Evolutionary conservation across 2,797 vertebrate species (phyloP).

Genomic region (Catamblyrhynchus diadema): DNA sequence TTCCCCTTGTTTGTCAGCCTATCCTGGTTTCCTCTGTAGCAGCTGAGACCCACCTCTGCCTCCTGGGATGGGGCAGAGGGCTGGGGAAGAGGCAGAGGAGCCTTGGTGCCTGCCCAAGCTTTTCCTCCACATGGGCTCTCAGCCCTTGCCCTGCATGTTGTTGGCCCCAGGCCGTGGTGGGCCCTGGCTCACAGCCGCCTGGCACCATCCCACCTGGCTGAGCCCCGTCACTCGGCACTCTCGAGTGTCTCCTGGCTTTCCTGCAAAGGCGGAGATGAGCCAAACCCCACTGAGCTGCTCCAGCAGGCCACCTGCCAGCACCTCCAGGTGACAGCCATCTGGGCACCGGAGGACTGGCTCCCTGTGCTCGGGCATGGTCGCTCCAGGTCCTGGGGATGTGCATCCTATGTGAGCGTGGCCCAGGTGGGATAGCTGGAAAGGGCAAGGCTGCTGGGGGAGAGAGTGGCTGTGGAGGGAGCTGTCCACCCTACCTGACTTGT

Average conservation of each 20-base stretch:
- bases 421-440: accelerated
- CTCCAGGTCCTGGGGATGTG: not conserved
- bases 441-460: accelerated
- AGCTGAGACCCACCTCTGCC: not conserved
- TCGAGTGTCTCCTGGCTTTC: not conserved
- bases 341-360: not conserved
- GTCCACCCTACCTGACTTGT: not conserved
- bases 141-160: accelerated
- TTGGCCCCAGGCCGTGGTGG: accelerated
- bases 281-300: accelerated
- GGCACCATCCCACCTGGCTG: not conserved
- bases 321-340: not conserved
- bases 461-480: not conserved
- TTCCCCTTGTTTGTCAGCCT: not conserved
- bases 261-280: not conserved
- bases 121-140: accelerated
- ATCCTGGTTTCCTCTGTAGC: not conserved
- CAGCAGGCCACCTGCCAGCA: not conserved
- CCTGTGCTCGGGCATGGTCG: accelerated
- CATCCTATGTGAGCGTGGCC: accelerated
- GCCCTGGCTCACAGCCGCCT: not conserved
- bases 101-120: not conserved
- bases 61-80: not conserved
- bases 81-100: not conserved
- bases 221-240: not conserved